A percentile compares a stretch with the other conserved stretches of the same genome.
Evolutionary conservation across 1,140 invertebrate species (phyloP).

Genomic region (Aphidius ervi): DNA sequence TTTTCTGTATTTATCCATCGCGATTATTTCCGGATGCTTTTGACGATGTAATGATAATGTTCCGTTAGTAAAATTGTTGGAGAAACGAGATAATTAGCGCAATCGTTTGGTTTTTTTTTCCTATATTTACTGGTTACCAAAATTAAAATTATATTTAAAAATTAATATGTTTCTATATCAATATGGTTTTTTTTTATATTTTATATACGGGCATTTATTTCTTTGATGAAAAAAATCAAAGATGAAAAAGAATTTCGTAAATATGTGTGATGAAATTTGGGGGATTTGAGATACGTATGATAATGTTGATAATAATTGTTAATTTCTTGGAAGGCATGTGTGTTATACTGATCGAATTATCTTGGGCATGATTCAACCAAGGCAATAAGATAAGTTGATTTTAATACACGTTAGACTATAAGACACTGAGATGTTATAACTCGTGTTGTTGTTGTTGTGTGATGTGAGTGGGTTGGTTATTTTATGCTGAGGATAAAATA

Average conservation of each 20-base stretch:
- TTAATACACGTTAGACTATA: too few species aligned
- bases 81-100: conserved; percentile 22
- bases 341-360: neutral
- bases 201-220: too few species aligned
- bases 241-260: too few species aligned
- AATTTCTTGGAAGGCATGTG: too few species aligned
- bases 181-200: too few species aligned
- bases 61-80: conserved; percentile 22
- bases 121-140: neutral
- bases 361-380: conserved; percentile 16
- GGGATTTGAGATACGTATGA: neutral
- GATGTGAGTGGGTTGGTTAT: conserved; percentile 10
- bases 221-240: too few species aligned
- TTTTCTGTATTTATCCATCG: conserved; percentile 11
- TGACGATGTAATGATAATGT: conserved; percentile 23
- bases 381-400: neutral
- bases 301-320: too few species aligned
- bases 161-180: neutral
- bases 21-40: conserved; percentile 25
- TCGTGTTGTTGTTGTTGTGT: too few species aligned
- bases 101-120: conserved; percentile 16
- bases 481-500: conserved; percentile 36
- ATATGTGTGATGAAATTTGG: too few species aligned
- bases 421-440: too few species aligned
- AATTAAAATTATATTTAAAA: too few species aligned